Base-by-base conservation (phyloP, 2,797 vertebrate genomes). In the Aphelocoma californica region DNA sequence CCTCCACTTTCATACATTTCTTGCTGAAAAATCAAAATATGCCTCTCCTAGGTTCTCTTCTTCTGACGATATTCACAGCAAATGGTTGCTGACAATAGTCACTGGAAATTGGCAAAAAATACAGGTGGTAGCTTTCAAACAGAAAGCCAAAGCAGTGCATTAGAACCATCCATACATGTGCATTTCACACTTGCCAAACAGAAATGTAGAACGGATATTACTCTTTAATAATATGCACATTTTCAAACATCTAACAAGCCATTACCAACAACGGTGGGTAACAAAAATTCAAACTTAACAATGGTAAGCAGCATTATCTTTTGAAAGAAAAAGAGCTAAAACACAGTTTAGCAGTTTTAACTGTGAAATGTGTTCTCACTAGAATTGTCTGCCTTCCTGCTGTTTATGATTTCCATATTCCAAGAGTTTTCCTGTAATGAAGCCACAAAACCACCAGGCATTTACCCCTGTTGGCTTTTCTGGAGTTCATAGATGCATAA, bases 351-450 rank as follows among this genome's bases (percentile, higher is more conserved):
- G 80, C 66, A 91, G 56, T 74, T 92, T 90, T 80, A 96, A 87
- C 80, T 0, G 1, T 74, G 32, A 87, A 90, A 97, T 19, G 20
- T 84, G 34, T 66, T 84, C 48, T 92, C 31, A 62, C 48, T 82
- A 65, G 65, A 62, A 86, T 42, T 61, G 71, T 60, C 89, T 62
- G 72, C 60, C 65, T 61, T 75, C 77, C 77, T 62, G 38, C 34
- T 86, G 70, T 87, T 80, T 84, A 70, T 81, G 58, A 89, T 96
- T 97, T 96, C 85, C 92, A 92, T 94, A 77, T 91, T 78, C 81
- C 74, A 88, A 93, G 65, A 95, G 62, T 36, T 97, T 96, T 88
- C 80, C 87, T 96, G 75, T 81, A 92, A 97, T 48, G 61, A 96
- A 95, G 45, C 87, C 85, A 79, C 85, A 96, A 96, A 96, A 88